Evolutionary conservation across 2,113 vertebrate species (phyloP).

Genomic region (Anguilla rostrata): DNA sequence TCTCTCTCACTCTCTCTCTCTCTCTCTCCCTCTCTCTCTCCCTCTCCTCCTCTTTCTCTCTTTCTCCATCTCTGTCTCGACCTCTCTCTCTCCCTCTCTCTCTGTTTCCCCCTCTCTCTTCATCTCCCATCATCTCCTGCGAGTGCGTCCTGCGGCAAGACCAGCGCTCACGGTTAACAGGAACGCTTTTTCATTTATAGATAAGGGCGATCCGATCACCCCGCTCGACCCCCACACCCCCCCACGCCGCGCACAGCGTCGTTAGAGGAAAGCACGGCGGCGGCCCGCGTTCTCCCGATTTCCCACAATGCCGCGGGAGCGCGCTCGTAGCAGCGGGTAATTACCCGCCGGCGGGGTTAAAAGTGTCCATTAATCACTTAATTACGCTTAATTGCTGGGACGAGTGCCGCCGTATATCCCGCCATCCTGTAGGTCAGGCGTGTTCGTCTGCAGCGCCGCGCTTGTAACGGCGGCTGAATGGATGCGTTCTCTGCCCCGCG

Average conservation of each 20-base stretch:
- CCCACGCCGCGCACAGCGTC: not conserved
- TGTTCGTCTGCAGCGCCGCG: not conserved
- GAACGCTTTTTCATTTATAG: not conserved
- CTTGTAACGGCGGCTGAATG: not conserved
- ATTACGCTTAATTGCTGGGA: conserved; percentile 18
- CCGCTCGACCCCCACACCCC: not conserved
- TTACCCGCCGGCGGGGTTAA: not conserved
- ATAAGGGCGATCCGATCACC: not conserved
- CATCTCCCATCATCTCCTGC: not conserved
- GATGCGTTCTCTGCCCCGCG: not conserved
- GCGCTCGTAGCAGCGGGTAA: not conserved
- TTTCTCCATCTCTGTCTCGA: no score
- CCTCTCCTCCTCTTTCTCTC: no score
- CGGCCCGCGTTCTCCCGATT: not conserved
- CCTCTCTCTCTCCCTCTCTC: not conserved
- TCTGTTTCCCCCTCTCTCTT: not conserved
- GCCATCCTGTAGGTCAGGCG: not conserved
- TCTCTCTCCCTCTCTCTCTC: no score
- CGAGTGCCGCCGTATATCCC: not conserved
- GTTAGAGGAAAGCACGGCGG: not conserved
- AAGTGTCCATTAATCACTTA: conserved; percentile 10
- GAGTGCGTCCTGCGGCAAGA: not conserved
- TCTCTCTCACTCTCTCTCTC: no score
- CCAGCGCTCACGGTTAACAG: not conserved
- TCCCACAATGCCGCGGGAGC: not conserved